Conservation (phyloP, 2,113 vertebrate species). For the Rhynchomys soricoides region DNA sequence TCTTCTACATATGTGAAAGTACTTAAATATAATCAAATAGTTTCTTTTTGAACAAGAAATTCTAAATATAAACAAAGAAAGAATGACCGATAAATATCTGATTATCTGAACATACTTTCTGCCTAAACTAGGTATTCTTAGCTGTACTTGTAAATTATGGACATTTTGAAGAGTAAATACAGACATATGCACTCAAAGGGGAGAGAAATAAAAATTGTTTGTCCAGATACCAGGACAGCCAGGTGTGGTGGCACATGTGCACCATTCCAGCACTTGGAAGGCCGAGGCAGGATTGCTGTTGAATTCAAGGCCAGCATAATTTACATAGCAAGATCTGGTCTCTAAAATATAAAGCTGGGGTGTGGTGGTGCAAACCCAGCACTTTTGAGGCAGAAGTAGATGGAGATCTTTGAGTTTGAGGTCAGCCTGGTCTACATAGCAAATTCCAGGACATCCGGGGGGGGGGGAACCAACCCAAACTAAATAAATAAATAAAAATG, state of each 20-base stretch:
- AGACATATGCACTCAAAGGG: not conserved
- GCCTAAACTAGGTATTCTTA: not conserved
- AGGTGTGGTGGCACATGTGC: not conserved
- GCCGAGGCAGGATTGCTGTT: not conserved
- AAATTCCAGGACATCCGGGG: not conserved
- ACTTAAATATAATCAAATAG: slow-evolving; percentile 47
- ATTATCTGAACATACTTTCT: not conserved
- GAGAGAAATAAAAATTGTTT: not conserved
- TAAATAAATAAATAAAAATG: not conserved
- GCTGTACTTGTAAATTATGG: not conserved
- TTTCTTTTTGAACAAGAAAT: slow-evolving; percentile 43
- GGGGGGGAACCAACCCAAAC: too few relatives aligned
- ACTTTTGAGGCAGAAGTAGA: not conserved
- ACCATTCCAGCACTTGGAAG: not conserved
- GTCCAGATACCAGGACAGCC: not conserved
- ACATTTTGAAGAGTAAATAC: slow-evolving; percentile 10
- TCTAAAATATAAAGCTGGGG: not conserved
- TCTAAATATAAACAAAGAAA: slow-evolving; percentile 41
- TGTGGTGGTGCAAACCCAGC: not conserved
- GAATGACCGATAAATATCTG: not conserved
- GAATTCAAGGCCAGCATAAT: not conserved
- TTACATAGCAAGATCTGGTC: not conserved
- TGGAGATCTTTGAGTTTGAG: not conserved
- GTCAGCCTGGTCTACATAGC: not conserved
- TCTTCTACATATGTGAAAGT: not conserved